Evolutionary conservation across 2,113 vertebrate species (phyloP).

Genomic region (Forbesichthys papilliferus): DNA sequence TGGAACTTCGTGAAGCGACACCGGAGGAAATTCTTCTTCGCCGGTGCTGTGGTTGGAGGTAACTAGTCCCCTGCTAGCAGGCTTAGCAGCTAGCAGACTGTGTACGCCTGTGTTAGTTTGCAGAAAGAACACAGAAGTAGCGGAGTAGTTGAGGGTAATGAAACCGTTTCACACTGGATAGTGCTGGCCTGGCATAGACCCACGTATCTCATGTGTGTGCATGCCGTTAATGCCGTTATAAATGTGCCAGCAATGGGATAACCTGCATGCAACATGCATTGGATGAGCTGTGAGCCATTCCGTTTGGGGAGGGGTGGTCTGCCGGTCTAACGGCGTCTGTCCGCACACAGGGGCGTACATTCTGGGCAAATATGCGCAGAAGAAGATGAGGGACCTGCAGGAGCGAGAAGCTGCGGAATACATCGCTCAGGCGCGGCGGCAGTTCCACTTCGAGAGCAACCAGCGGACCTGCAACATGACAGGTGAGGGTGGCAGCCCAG

Average conservation of each 20-base stretch:
- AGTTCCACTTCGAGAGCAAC: constrained; percentile 98
- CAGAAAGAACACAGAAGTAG: too few species aligned
- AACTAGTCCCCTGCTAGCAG: constrained; percentile 8
- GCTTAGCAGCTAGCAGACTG: too few species aligned
- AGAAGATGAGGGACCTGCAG: constrained; percentile 90
- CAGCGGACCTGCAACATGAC: constrained; percentile 99
- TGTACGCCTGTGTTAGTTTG: too few species aligned
- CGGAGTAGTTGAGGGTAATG: too few species aligned
- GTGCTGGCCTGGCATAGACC: too few species aligned
- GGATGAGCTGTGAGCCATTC: too few species aligned
- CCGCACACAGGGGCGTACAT: constrained; percentile 85
- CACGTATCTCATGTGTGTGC: too few species aligned
- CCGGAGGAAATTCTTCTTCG: constrained; percentile 88
- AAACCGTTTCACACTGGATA: too few species aligned
- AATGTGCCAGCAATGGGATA: too few species aligned
- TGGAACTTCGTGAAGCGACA: constrained; percentile 94
- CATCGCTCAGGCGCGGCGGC: constrained; percentile 89
- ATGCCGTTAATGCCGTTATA: too few species aligned
- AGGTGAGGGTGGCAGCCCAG: constrained; percentile 69
- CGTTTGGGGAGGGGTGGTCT: too few species aligned
- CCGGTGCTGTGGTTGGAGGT: constrained; percentile 89
- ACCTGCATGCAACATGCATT: too few species aligned
- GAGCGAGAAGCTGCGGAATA: constrained; percentile 93
- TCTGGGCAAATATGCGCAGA: constrained; percentile 92
- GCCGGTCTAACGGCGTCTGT: background rate